phyloP scores from a whole-genome alignment of 2,113 vertebrate species.

The Myxocyprinus asiaticus region DNA sequence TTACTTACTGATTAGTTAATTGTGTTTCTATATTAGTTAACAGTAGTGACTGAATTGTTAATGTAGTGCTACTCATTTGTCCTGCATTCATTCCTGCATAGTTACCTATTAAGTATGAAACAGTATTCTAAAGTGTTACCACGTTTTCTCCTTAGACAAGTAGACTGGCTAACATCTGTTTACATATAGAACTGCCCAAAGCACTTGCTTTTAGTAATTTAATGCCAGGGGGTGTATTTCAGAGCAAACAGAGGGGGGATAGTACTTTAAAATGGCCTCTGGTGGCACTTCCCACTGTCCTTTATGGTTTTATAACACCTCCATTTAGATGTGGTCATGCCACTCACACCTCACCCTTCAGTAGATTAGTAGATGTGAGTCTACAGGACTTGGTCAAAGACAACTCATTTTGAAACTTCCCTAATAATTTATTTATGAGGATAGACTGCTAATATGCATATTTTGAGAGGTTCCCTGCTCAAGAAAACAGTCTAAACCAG shows the following conservation, averaged over 20 bases:
- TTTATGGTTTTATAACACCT: constrained; percentile 61
- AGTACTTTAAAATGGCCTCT: constrained; percentile 48
- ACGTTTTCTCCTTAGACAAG: not conserved
- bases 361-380: constrained; percentile 52
- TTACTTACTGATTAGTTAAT: no score
- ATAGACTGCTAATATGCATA: no score
- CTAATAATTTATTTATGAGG: no score
- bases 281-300: constrained; percentile 27
- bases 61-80: no score
- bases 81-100: no score
- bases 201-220: constrained; percentile 40
- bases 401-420: no score
- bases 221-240: constrained; percentile 48
- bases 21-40: no score
- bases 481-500: no score
- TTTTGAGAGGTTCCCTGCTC: no score
- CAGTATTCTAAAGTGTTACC: no score
- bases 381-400: not conserved
- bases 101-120: no score
- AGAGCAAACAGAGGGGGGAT: constrained; percentile 58
- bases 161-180: constrained; percentile 59
- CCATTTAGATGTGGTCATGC: constrained; percentile 45
- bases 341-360: constrained; percentile 46
- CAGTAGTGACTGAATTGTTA: no score
- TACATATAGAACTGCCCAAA: constrained; percentile 40